Evolutionary conservation across 2,113 vertebrate species (phyloP).

Genomic region (Pseudopipra pipra): DNA sequence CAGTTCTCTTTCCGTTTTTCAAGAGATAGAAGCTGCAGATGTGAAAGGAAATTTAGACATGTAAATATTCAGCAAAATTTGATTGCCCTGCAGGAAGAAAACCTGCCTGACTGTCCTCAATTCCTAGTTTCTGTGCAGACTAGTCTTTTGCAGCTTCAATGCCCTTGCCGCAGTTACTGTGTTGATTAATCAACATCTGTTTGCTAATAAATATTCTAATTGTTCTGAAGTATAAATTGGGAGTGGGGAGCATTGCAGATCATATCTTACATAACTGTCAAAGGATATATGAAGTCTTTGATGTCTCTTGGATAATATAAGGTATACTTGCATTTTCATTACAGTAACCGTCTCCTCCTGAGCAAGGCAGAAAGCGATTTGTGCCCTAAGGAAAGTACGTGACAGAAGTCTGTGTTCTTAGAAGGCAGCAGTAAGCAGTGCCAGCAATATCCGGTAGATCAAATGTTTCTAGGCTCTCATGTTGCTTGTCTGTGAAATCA

Average conservation of each 20-base stretch:
- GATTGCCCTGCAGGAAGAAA: neutral
- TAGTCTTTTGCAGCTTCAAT: neutral
- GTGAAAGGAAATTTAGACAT: neutral
- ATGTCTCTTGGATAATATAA: neutral
- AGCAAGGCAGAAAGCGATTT: neutral
- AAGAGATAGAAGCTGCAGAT: neutral
- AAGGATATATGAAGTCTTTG: neutral
- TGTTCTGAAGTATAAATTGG: neutral
- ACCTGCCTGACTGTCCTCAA: neutral
- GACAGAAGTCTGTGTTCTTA: neutral
- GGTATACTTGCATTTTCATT: neutral
- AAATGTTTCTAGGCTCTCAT: neutral
- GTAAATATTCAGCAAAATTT: neutral
- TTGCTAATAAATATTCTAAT: neutral
- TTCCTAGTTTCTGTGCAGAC: neutral
- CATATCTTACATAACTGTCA: neutral
- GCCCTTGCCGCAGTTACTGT: neutral
- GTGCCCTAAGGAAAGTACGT: neutral
- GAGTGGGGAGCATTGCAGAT: neutral
- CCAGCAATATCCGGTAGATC: neutral
- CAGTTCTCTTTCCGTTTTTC: neutral
- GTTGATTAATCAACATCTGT: neutral
- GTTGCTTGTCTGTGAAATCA: slow-evolving; percentile 41
- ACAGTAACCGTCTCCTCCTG: neutral
- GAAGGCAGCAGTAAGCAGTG: slow-evolving; percentile 7